Base-by-base conservation (phyloP, 2,113 vertebrate species). In the Siniperca knerii region DNA sequence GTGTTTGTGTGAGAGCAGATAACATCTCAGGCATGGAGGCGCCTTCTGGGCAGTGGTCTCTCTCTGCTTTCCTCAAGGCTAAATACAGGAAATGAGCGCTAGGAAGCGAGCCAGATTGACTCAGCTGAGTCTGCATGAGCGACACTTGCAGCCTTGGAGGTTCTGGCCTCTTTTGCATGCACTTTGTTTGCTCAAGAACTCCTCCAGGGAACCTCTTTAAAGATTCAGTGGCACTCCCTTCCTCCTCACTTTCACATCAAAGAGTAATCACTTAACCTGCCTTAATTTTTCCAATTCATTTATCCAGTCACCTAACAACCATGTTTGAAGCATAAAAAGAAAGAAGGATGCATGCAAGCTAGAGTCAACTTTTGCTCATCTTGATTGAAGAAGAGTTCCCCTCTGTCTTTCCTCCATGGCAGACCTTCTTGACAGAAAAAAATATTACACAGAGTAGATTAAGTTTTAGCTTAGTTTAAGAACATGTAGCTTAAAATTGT, bases 11-110 rank as follows among this genome's bases (percentile, higher is more conserved):
- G 79, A 79, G 74, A 74, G 72, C 60, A 89, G 94, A 94, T 94
- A 94, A 82, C 81, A 94, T 95, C 94, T 93, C 69, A 58, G 89
- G 91, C 90, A 74, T 61, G 79, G 79, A 91, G 91, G 90, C 80
- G 88, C 89, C 91, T 90, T 85, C 85, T 92, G 83, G 92, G 85
- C 92, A 93, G 87, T 90, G 90, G 79, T 90, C 87, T 77, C 83
- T 75, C 81, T 82, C 62, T 60, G 73, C 89, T 90, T 90, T 92
- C 81, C 86, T 90, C 83, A 71, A 82, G 86, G 92, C 91, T 92
- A 92, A 94, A 93, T 92, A 88, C 92, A 93, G 93, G 92, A 94
- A 93, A 93, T 86, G 86, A 91, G 90, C 3, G 20, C 81, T 71
- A 80, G 87, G 82, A 87, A 87, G 81, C 11, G 7, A 76, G 88